These are phyloP conservation scores for Rhynchotus rufescens DNA, from an alignment of 2,797 vertebrate genomes.

Conservation along the genomic window DNA sequence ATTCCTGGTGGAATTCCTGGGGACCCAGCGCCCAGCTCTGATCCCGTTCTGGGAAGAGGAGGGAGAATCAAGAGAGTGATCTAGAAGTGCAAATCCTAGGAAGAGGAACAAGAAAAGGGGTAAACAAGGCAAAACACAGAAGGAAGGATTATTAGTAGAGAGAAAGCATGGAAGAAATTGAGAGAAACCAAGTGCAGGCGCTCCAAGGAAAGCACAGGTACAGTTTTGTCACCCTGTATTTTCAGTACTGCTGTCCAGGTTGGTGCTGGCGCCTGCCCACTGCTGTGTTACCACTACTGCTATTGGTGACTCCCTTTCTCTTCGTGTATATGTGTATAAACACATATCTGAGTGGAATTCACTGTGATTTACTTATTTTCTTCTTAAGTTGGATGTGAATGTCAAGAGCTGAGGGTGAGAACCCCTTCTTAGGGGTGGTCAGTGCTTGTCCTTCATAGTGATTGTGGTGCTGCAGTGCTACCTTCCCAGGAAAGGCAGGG, in stretches of 20 bases:
- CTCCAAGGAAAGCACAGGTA: not conserved
- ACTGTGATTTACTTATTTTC: not conserved
- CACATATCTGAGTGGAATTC: not conserved
- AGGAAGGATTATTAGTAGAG: not conserved
- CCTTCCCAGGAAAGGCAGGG: accelerated
- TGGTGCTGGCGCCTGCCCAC: not conserved
- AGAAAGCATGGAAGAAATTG: not conserved
- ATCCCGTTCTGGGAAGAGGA: not conserved
- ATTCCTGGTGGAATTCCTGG: not conserved
- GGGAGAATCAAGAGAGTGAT: not conserved
- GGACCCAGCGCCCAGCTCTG: not conserved
- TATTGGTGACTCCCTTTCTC: not conserved
- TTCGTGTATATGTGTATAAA: not conserved
- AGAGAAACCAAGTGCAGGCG: not conserved
- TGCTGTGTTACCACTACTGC: accelerated
- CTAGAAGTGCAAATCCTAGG: too few species aligned
- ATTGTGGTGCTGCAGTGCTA: accelerated
- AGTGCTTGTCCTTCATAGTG: not conserved
- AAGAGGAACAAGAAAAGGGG: not conserved
- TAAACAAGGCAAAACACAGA: not conserved
- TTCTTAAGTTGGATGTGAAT: not conserved
- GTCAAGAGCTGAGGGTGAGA: not conserved
- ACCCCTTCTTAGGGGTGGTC: not conserved
- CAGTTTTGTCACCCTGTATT: not conserved
- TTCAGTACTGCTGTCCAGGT: not conserved